A percentile compares a stretch with the other conserved stretches of the same genome.
Evolutionary conservation across 2,888 invertebrate species (phyloP).

Genomic region (Zeuzera pyrina): DNA sequence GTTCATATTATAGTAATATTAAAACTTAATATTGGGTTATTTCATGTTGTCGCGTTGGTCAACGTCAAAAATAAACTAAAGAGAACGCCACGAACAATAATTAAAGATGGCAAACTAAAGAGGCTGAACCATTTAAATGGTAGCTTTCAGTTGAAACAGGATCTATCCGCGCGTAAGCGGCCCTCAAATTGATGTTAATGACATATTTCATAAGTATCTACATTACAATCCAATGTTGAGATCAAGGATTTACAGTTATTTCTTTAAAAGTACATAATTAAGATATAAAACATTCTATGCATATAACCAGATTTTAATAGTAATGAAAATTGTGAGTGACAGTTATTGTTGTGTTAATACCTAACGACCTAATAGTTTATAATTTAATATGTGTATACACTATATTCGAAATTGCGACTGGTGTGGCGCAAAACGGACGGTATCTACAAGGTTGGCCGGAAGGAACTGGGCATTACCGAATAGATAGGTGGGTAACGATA

Average conservation of each 20-base stretch:
- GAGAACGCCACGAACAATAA: constrained; percentile 36
- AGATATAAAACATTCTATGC: too few relatives aligned
- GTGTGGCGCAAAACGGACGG: too few relatives aligned
- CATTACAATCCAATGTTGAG: too few relatives aligned
- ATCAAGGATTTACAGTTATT: not conserved
- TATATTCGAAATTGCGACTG: too few relatives aligned
- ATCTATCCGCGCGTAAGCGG: constrained; percentile 49
- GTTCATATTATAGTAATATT: too few relatives aligned
- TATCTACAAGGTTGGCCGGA: constrained; percentile 56
- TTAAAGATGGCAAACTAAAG: constrained; percentile 47
- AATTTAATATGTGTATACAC: too few relatives aligned
- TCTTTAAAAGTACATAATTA: not conserved
- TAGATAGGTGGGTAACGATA: constrained; percentile 44
- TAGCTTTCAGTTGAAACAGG: constrained; percentile 63
- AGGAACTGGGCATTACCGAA: constrained; percentile 55
- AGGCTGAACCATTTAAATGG: constrained; percentile 43
- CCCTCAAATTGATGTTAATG: constrained; percentile 9
- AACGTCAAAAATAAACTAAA: constrained; percentile 40
- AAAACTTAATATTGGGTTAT: too few relatives aligned
- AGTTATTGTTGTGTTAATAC: too few relatives aligned
- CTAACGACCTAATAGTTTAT: too few relatives aligned
- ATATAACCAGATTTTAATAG: too few relatives aligned
- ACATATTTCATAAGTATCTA: not conserved
- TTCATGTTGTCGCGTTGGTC: constrained; percentile 14
- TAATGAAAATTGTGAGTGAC: too few relatives aligned